Evolutionary conservation across 2,888 invertebrate genomes (phyloP).

Genomic region (Rhyacophila evoluta): DNA sequence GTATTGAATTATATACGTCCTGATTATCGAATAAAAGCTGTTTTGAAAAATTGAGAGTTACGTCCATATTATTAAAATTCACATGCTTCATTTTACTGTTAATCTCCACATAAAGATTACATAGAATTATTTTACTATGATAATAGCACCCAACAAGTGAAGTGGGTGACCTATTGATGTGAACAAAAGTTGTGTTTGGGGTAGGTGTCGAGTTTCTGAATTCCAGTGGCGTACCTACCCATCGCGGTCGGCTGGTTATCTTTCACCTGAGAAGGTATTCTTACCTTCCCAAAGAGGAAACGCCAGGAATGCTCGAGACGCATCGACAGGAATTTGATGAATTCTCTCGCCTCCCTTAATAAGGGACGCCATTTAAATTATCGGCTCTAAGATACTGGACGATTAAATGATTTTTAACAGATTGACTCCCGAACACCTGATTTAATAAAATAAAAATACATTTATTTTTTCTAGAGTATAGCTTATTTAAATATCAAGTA

Average conservation of each 20-base stretch:
- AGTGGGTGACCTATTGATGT: neutral
- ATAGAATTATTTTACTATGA: too few relatives aligned
- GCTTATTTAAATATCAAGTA: too few relatives aligned
- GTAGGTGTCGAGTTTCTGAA: neutral
- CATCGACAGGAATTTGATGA: conserved; percentile 29
- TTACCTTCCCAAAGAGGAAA: conserved; percentile 10
- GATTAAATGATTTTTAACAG: too few relatives aligned
- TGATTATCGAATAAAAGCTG: too few relatives aligned
- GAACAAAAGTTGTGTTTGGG: neutral
- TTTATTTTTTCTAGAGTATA: too few relatives aligned
- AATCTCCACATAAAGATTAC: too few relatives aligned
- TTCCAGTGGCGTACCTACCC: neutral
- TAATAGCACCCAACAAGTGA: neutral
- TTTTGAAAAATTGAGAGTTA: too few relatives aligned
- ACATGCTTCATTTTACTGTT: too few relatives aligned
- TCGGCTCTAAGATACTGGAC: neutral
- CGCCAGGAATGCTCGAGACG: conserved; percentile 27
- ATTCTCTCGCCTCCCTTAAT: conserved; percentile 27
- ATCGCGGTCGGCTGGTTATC: neutral
- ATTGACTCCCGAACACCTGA: too few relatives aligned
- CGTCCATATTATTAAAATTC: too few relatives aligned
- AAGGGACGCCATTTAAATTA: neutral
- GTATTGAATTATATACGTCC: too few relatives aligned
- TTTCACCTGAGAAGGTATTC: conserved; percentile 22
- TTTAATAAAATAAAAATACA: too few relatives aligned